phyloP scores from a whole-genome alignment of 1,140 invertebrate species.

The Rhyacophila brunnea region DNA sequence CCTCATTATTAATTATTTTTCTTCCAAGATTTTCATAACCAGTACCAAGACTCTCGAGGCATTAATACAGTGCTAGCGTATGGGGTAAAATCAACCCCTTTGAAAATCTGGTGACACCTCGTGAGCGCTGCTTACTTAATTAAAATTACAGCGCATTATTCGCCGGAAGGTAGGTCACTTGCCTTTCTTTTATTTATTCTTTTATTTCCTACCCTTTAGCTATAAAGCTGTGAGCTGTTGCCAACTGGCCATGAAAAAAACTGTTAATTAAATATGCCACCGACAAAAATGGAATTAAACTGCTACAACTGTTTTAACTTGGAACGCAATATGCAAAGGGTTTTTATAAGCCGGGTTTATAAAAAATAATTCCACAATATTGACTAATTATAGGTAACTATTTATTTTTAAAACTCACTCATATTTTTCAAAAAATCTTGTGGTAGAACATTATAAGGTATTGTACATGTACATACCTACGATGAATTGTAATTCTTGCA shows the following conservation, averaged over 20 bases:
- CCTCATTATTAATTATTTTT: too few species aligned
- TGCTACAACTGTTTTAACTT: constrained; percentile 16
- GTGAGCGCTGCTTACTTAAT: constrained; percentile 16
- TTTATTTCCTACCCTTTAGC: constrained; percentile 18
- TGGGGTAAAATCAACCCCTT: constrained; percentile 17
- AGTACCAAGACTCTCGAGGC: not conserved
- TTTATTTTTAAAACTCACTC: too few species aligned
- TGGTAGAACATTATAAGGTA: too few species aligned
- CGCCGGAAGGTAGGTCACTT: constrained; percentile 4
- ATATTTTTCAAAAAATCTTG: too few species aligned
- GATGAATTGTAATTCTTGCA: too few species aligned
- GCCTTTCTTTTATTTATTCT: constrained; percentile 21
- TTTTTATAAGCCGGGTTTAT: not conserved
- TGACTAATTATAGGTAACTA: too few species aligned
- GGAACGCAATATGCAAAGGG: constrained; percentile 23
- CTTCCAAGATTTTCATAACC: too few species aligned
- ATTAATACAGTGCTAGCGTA: constrained; percentile 12
- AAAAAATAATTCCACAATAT: too few species aligned
- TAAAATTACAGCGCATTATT: constrained; percentile 14
- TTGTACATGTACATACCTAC: too few species aligned
- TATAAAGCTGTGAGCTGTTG: not conserved
- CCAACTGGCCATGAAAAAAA: constrained; percentile 23
- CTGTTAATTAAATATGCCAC: constrained; percentile 31
- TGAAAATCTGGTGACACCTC: not conserved
- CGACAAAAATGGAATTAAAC: constrained; percentile 24